phyloP scores from a whole-genome alignment of 2,797 vertebrate genomes.

The Clarias pachynema region DNA sequence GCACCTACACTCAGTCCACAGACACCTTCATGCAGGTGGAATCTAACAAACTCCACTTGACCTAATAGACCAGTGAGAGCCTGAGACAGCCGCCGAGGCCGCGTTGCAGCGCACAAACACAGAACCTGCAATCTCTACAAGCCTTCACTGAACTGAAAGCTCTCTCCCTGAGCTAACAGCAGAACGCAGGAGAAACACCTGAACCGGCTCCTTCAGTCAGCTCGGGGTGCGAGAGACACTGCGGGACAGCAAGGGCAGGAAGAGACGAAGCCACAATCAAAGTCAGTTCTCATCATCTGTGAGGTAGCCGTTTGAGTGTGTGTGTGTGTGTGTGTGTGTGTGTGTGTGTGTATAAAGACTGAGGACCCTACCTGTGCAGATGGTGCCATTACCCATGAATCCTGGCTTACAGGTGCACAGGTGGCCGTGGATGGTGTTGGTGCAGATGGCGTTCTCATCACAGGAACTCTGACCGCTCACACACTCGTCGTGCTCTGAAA shows the following conservation, averaged over 20 bases:
- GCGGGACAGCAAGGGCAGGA: not conserved
- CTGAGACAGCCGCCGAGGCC: not conserved
- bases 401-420: constrained; percentile 94
- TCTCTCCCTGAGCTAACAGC: constrained; percentile 28
- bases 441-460: constrained; percentile 90
- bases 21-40: not conserved
- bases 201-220: constrained; percentile 24
- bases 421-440: constrained; percentile 89
- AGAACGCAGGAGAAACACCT: not conserved
- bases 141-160: not conserved
- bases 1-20: not conserved
- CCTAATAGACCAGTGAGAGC: not conserved
- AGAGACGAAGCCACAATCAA: constrained; percentile 8
- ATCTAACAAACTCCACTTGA: not conserved
- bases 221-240: not conserved
- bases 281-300: constrained; percentile 68
- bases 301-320: constrained; percentile 47
- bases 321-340: constrained; percentile 21
- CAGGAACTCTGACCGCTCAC: constrained; percentile 77
- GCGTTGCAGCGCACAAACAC: not conserved
- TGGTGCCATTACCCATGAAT: constrained; percentile 90
- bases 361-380: constrained; percentile 83
- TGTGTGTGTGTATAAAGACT: constrained; percentile 7
- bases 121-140: not conserved
- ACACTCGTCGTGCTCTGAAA: constrained; percentile 88